Evolutionary conservation across 1,140 invertebrate species (phyloP), one percentile per base, ranked within the genome.

Genomic region (Sminthurinus signatus): DNA sequence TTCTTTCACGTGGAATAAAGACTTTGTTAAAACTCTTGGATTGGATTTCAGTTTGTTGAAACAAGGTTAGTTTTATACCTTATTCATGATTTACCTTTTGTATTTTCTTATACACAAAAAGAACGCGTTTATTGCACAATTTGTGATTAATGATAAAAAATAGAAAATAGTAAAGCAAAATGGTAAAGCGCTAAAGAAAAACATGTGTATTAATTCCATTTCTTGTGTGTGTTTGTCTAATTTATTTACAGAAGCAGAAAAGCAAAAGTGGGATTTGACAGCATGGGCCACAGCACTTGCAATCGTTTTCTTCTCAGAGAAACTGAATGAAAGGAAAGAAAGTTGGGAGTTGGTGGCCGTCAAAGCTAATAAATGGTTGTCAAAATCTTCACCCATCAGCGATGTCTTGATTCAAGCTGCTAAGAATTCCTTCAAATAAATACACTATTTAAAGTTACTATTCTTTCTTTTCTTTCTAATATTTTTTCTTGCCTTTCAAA

Each of bases 311-410:
- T 59, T 69, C 14, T 28, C 27, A 8, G 19, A 51, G 21, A 64
- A 71, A 51, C 44, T 71, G 17, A 12, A 28, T 0, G 60, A 51
- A 28, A 19, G 42, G 10, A 68, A 71, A 39, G 69, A 71, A 39
- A 57, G 46, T 19, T 71, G 69, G 69, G 69, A 71, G 31, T 29
- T 71, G 46, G 55, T 71, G 14, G 67, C 57, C n/a, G n/a, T n/a
- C n/a, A n/a, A n/a, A n/a, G n/a, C n/a, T n/a, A n/a, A n/a, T n/a
- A n/a, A n/a, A n/a, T n/a, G n/a, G n/a, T n/a, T n/a, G n/a, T n/a
- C n/a, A n/a, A n/a, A n/a, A n/a, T n/a, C n/a, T n/a, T n/a, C n/a
- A n/a, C n/a, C n/a, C n/a, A n/a, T n/a, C 5, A n/a, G n/a, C n/a
- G n/a, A 5, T 10, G 44, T n/a, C 8, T 10, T 48, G 17, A 48